Percentiles rank a stretch among this genome's conserved stretches.
Conservation (phyloP, 1,140 invertebrate species). For the Drosophila parabipectinata region DNA sequence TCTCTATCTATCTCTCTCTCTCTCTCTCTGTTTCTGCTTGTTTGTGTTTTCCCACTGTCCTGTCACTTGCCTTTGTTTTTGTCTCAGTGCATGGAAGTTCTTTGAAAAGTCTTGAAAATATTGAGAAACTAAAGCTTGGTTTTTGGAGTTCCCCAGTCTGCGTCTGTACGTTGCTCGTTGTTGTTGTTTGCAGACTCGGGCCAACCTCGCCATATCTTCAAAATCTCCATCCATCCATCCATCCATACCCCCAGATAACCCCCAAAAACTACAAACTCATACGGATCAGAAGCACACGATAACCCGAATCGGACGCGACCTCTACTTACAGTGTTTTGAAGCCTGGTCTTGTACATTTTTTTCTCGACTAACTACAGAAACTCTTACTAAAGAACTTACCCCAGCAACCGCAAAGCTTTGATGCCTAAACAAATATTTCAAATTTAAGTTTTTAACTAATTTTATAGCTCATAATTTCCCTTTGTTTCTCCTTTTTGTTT, state of each 20-base stretch:
- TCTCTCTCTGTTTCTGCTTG: constrained; percentile 35
- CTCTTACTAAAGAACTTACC: background rate
- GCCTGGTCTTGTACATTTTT: background rate
- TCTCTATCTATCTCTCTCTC: constrained; percentile 35
- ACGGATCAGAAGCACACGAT: background rate
- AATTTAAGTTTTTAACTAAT: background rate
- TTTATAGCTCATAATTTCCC: constrained; percentile 24
- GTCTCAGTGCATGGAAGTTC: constrained; percentile 52
- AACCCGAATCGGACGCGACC: constrained; percentile 1
- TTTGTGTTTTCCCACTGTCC: constrained; percentile 32
- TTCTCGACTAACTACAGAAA: background rate
- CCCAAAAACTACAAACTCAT: background rate
- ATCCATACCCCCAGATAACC: constrained; percentile 2
- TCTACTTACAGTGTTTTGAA: background rate
- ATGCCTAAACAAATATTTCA: background rate
- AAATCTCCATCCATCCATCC: constrained; percentile 2
- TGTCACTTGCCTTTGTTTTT: constrained; percentile 25
- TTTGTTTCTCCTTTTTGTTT: constrained; percentile 27
- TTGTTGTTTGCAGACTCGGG: constrained; percentile 49
- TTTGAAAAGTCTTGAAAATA: background rate
- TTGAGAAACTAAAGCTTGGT: constrained; percentile 22
- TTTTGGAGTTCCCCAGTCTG: constrained; percentile 43
- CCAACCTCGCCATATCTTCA: constrained; percentile 2
- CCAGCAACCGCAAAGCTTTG: background rate
- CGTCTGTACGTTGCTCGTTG: constrained; percentile 56